These are phyloP conservation scores for Sylvietta virens DNA, from an alignment of 2,113 vertebrate genomes.

Conservation along the genomic window DNA sequence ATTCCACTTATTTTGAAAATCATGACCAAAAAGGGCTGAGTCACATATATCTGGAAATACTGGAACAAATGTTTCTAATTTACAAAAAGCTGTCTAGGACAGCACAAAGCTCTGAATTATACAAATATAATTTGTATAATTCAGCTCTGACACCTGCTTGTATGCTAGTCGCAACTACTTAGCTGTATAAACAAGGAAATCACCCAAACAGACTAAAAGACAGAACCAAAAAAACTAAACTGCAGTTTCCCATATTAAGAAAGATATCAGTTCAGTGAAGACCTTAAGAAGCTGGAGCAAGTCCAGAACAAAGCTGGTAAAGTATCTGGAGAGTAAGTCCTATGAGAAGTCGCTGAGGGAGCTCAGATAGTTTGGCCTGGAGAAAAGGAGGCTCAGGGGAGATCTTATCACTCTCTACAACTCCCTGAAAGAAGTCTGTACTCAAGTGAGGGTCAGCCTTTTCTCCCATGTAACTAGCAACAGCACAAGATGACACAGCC, in stretches of 20 bases:
- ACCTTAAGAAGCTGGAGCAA: not conserved
- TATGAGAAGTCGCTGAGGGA: not conserved
- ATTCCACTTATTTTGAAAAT: not conserved
- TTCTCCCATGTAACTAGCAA: not conserved
- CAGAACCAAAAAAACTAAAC: not conserved
- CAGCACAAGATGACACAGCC: not conserved
- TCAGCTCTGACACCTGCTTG: not conserved
- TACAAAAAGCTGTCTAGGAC: not conserved
- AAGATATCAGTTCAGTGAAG: not conserved
- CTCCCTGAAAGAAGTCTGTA: not conserved
- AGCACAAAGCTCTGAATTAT: not conserved
- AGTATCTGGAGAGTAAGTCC: not conserved
- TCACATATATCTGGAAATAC: not conserved
- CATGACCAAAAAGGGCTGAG: not conserved
- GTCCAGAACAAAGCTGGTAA: not conserved
- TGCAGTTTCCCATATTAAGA: not conserved
- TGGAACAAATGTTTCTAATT: not conserved
- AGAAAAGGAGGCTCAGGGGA: not conserved
- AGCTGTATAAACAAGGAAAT: not conserved
- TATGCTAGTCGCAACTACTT: not conserved
- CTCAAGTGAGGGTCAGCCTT: not conserved
- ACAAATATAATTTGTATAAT: too few relatives aligned
- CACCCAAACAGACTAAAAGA: not conserved
- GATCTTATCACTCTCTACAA: not conserved
- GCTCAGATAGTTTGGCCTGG: not conserved